Percentiles rank a stretch among this genome's conserved stretches.
These are phyloP conservation scores for Oncopeltus fasciatus DNA, from an alignment of 1,140 invertebrate genomes.

Conservation along the genomic window DNA sequence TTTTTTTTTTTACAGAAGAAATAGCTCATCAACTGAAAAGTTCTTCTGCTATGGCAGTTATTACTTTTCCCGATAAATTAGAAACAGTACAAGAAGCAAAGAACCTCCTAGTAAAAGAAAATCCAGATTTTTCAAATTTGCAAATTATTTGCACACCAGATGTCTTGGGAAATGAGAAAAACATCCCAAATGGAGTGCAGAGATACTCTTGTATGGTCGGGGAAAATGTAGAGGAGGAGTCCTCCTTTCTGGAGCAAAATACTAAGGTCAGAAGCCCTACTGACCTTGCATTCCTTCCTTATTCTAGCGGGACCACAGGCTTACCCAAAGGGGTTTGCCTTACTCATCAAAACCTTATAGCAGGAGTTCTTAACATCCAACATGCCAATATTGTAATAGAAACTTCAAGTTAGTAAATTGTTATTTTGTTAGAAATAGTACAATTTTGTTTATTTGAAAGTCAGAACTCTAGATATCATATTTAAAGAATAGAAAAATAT, in stretches of 20 bases:
- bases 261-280: neutral
- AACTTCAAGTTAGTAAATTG: neutral
- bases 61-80: slow-evolving; percentile 37
- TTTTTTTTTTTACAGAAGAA: slow-evolving; percentile 43
- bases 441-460: too few relatives aligned
- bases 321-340: slow-evolving; percentile 82
- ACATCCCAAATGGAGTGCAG: neutral
- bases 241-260: neutral
- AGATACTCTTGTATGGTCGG: neutral
- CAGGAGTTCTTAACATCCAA: slow-evolving; percentile 34
- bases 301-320: slow-evolving; percentile 79
- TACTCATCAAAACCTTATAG: slow-evolving; percentile 59
- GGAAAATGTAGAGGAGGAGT: neutral
- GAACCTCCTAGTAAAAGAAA: neutral
- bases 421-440: neutral
- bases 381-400: neutral
- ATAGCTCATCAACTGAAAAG: slow-evolving; percentile 50
- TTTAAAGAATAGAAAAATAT: too few relatives aligned
- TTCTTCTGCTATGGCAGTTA: slow-evolving; percentile 46
- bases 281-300: slow-evolving; percentile 39
- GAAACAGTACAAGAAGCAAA: neutral
- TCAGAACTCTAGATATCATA: too few relatives aligned
- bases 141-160: neutral
- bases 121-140: neutral
- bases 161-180: neutral